Base-by-base conservation (phyloP, 2,888 invertebrate species). In the Synanthedon formicaeformis region DNA sequence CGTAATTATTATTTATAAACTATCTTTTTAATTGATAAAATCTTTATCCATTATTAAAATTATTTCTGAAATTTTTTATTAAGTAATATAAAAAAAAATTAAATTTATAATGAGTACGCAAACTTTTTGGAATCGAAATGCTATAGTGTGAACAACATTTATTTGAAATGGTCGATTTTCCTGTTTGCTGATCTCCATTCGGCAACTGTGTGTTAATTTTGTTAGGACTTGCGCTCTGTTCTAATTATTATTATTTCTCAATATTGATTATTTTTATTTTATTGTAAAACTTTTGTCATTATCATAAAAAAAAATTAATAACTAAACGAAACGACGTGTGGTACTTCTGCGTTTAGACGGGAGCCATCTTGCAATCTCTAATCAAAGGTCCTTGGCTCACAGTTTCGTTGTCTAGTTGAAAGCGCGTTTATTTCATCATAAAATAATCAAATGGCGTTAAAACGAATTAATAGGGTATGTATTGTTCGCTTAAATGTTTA, bases 401-500 rank as follows among this genome's bases (percentile, higher is more conserved):
- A 90, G 91, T 92, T 92, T 91, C 92, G 92, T 92, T 92, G 92
- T 92, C 91, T 92, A 91, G 91, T 92, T 90, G 90, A 90, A 91
- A 91, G 90, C 90, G 91, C 91, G 91, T 91, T 90, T 90, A 90
- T 90, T 91, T 90, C 90, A 90, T 89, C 89, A 88, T 89, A 88
- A 88, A 88, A 89, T 88, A 89, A 89, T 89, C 90, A 92, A 92
- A 96, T 96, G 96, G 96, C 96, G 92, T 94, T 96, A 94, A 96
- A 96, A 93, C 93, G 96, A 94, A 96, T 96, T 92, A 96, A 96
- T 92, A 96, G 96, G 95, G 94, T 94, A 92, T 84, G 92, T 91
- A 88, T 82, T 75, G 69, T 69, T 64, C 63, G 63, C 67, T 69
- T 62, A 60, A 62, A 62, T 63, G 61, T 65, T 67, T 74, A 76